A percentile compares a stretch with the other conserved stretches of the same genome.
Conservation (phyloP, 2,888 invertebrate genomes). For the Hipparchia sbordonii region DNA sequence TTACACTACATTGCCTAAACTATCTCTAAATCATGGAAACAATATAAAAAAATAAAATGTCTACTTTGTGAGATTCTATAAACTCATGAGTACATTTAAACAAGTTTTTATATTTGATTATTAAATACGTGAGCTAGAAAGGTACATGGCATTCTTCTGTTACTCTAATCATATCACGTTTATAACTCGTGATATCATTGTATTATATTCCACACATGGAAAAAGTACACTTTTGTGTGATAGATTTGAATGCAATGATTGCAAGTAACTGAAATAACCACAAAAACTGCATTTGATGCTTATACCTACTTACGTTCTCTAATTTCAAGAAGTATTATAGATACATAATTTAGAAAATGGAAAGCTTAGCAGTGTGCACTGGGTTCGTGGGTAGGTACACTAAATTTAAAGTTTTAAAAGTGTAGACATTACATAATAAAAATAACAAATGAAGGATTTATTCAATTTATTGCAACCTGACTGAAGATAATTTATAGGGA, state of each 20-base stretch:
- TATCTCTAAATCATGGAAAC: slow-evolving; percentile 49
- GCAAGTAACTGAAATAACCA: slow-evolving; percentile 17
- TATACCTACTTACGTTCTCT: slow-evolving; percentile 2
- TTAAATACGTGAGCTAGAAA: slow-evolving; percentile 36
- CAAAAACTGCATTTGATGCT: slow-evolving; percentile 32
- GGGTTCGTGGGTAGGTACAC: neutral
- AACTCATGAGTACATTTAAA: slow-evolving; percentile 45
- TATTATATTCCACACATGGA: slow-evolving; percentile 22
- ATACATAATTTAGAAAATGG: slow-evolving; percentile 7
- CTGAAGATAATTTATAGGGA: too few relatives aligned
- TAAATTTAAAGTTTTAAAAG: neutral
- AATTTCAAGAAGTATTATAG: neutral
- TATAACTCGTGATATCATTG: slow-evolving; percentile 28
- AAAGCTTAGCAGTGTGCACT: slow-evolving; percentile 11
- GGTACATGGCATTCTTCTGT: slow-evolving; percentile 35
- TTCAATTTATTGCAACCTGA: too few relatives aligned
- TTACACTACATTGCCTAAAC: slow-evolving; percentile 63
- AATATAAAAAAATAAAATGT: slow-evolving; percentile 55
- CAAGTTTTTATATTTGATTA: slow-evolving; percentile 38
- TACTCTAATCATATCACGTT: slow-evolving; percentile 27
- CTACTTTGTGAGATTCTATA: slow-evolving; percentile 56
- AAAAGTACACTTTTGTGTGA: slow-evolving; percentile 17
- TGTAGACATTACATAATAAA: neutral
- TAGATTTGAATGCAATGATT: slow-evolving; percentile 12
- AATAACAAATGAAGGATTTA: too few relatives aligned